Evolutionary conservation across 2,113 vertebrate species (phyloP), one percentile per base, ranked within the genome.

Genomic region (Polyodon spathula): DNA sequence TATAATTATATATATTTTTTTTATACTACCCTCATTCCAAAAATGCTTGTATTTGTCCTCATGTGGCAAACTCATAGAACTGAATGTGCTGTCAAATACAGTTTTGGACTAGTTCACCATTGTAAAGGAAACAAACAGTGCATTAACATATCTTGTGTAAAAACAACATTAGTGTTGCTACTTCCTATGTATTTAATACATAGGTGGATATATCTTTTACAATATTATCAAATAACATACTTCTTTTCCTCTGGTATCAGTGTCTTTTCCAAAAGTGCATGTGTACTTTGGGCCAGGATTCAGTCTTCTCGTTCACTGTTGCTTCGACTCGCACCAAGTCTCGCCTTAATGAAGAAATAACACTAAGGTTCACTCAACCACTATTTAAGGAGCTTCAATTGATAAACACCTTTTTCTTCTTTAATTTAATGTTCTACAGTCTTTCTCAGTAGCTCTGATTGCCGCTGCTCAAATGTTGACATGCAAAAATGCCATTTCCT

Each of bases 251-350:
- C 46, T 75, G 84, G 54, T 70, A 86, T 72, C 83, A 78, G 57
- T 72, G 85, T 40, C 83, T 86, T 68, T 39, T 89, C 84, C 59
- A 58, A 65, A 92, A 93, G 50, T 66, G 81, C 87, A 93, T 73
- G 59, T 86, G 76, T 38, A 91, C 62, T 60, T 77, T 91, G 0
- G 89, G 91, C 84, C 88, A 89, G 0, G 91, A 91, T 41, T 91
- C 86, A 0, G 92, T 93, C 77, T 93, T 93, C 54, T 94, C 92
- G 0, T 93, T 68, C 67, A 94, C 84, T 0, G 91, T 94, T 4
- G 92, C 92, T 68, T 92, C 89, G 15, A 93, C 91, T 0, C 82
- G 78, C 1, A 93, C 91, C 0, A 94, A 78, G 3, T 93, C 86
- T 16, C 78, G 79, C 62, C 89, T 91, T 10, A 4, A 43, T 53